Percentiles rank a stretch among this genome's conserved stretches.
Evolutionary conservation across 2,113 vertebrate species (phyloP).

Genomic region (Mus pahari): DNA sequence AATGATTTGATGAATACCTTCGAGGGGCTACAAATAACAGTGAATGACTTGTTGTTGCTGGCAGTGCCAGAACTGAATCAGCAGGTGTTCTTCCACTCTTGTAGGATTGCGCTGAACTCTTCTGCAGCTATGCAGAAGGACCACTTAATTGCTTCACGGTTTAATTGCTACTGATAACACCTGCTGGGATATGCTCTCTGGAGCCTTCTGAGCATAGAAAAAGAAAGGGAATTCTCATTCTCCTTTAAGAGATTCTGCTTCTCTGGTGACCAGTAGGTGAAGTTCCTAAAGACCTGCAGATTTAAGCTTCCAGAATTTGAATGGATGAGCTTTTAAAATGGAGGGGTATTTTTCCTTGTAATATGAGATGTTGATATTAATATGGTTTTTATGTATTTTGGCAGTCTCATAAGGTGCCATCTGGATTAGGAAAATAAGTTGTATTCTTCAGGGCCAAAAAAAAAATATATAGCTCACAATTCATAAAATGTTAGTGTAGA

Average conservation of each 20-base stretch:
- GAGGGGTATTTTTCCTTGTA: slow-evolving; percentile 22
- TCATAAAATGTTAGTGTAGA: slow-evolving; percentile 70
- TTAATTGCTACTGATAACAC: slow-evolving; percentile 25
- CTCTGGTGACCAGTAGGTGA: not conserved
- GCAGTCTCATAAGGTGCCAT: slow-evolving; percentile 69
- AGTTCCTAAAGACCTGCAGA: not conserved
- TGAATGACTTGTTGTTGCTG: not conserved
- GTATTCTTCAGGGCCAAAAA: slow-evolving; percentile 63
- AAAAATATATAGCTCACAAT: slow-evolving; percentile 62
- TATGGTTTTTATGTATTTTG: slow-evolving; percentile 69
- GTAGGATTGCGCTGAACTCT: not conserved
- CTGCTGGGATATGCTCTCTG: slow-evolving; percentile 10
- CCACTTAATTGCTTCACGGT: slow-evolving; percentile 36
- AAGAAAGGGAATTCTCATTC: not conserved
- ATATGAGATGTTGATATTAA: slow-evolving; percentile 69
- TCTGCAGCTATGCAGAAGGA: not conserved
- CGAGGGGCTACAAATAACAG: slow-evolving; percentile 15
- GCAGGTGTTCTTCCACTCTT: not conserved
- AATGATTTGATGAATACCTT: slow-evolving; percentile 43
- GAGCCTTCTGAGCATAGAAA: not conserved
- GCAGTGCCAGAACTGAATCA: slow-evolving; percentile 3
- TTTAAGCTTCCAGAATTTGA: slow-evolving; percentile 48
- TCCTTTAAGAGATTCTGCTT: not conserved
- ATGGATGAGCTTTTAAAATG: slow-evolving; percentile 40
- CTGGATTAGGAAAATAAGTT: slow-evolving; percentile 73